Percentiles rank a stretch among this genome's conserved stretches.
Conservation (phyloP, 2,113 vertebrate species). For the Gymnarchus niloticus region DNA sequence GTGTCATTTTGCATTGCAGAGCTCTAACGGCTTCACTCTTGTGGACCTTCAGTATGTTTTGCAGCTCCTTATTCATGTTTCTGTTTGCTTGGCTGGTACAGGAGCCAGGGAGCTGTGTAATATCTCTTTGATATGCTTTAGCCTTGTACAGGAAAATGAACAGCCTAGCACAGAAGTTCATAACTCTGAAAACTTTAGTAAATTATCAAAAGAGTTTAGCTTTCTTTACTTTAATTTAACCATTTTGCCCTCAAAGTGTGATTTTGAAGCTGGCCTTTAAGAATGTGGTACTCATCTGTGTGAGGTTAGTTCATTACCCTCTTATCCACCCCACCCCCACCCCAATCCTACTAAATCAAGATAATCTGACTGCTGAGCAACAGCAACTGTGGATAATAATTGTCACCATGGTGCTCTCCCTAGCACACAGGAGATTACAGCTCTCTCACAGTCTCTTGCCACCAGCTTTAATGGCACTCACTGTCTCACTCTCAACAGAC, state of each 20-base stretch:
- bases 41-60: too few relatives aligned
- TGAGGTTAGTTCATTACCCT: background rate
- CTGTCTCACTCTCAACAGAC: background rate
- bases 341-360: background rate
- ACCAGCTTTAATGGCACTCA: background rate
- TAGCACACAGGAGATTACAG: background rate
- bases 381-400: background rate
- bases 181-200: too few relatives aligned
- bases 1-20: background rate
- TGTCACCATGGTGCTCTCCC: background rate
- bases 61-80: background rate
- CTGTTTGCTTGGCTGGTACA: background rate
- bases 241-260: background rate
- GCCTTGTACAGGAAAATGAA: too few relatives aligned
- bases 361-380: background rate
- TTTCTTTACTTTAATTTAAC: background rate
- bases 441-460: background rate
- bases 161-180: too few relatives aligned
- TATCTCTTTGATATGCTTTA: background rate
- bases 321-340: background rate
- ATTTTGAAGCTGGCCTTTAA: background rate
- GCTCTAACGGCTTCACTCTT: too few relatives aligned
- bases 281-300: background rate
- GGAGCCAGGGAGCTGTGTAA: background rate
- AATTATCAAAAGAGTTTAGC: background rate